A percentile compares a stretch with the other conserved stretches of the same genome.
Evolutionary conservation across 2,797 vertebrate species (phyloP).

Genomic region (Amblyopsis hoosieri): DNA sequence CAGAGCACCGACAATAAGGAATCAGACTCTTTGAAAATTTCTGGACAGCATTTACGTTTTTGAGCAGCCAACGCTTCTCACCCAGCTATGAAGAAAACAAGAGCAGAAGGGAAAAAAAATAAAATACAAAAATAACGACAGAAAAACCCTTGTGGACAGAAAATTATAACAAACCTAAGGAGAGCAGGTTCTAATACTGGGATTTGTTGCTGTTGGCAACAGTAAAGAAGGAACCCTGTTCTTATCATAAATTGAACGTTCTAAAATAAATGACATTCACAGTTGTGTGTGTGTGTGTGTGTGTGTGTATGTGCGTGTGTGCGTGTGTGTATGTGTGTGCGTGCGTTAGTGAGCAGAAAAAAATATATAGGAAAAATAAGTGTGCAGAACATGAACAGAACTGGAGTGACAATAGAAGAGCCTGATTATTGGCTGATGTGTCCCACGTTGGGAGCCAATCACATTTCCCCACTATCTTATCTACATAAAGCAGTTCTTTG

Average conservation of each 20-base stretch:
- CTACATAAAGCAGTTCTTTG: constrained; percentile 61
- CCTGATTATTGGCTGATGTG: constrained; percentile 66
- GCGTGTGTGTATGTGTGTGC: constrained; percentile 40
- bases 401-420: constrained; percentile 71
- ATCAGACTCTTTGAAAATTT: constrained; percentile 83
- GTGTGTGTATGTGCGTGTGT: constrained; percentile 1
- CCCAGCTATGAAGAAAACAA: constrained; percentile 52
- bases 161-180: constrained; percentile 76
- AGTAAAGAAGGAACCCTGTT: constrained; percentile 69
- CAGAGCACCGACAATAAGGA: constrained; percentile 87
- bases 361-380: constrained; percentile 69
- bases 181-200: constrained; percentile 97
- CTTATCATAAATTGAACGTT: constrained; percentile 77
- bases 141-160: constrained; percentile 41
- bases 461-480: constrained; percentile 24
- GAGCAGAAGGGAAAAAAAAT: constrained; percentile 16
- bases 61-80: constrained; percentile 50
- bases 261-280: constrained; percentile 88
- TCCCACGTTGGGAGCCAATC: constrained; percentile 76
- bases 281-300: constrained; percentile 70
- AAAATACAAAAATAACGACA: constrained; percentile 22
- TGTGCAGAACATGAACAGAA: constrained; percentile 65
- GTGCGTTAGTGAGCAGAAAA: constrained; percentile 71
- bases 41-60: constrained; percentile 84
- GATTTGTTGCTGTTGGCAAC: constrained; percentile 93